Evolutionary conservation across 2,797 vertebrate genomes (phyloP).

Genomic region (Champsocephalus gunnari): DNA sequence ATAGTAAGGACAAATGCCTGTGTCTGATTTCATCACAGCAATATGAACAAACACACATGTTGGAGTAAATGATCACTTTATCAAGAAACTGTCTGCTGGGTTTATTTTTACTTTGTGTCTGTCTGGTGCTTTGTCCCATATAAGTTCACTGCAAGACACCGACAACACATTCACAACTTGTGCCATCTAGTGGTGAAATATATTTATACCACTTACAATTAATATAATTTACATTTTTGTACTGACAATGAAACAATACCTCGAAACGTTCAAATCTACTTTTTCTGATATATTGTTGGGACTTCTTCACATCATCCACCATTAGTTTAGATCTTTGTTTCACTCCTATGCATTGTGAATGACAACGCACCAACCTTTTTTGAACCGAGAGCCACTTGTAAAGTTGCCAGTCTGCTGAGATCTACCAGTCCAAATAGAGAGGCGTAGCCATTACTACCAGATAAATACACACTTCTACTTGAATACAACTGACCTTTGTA

Average conservation of each 20-base stretch:
- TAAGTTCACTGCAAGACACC: not conserved
- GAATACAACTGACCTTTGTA: too few relatives aligned
- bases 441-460: too few relatives aligned
- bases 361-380: not conserved
- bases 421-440: too few relatives aligned
- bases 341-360: not conserved
- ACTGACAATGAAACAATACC: too few relatives aligned
- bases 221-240: not conserved
- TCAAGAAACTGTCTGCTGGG: constrained; percentile 6
- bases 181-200: constrained; percentile 49
- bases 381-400: too few relatives aligned
- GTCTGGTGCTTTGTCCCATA: not conserved
- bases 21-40: constrained; percentile 32
- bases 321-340: not conserved
- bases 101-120: constrained; percentile 10
- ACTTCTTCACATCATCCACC: not conserved
- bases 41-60: constrained; percentile 33
- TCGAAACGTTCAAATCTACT: not conserved
- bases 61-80: constrained; percentile 58
- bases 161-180: constrained; percentile 5
- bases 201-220: not conserved
- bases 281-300: not conserved
- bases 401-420: too few relatives aligned
- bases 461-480: too few relatives aligned
- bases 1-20: constrained; percentile 25